These are phyloP conservation scores for Drosophila vallismaia DNA, from an alignment of 2,888 invertebrate genomes.

Conservation along the genomic window DNA sequence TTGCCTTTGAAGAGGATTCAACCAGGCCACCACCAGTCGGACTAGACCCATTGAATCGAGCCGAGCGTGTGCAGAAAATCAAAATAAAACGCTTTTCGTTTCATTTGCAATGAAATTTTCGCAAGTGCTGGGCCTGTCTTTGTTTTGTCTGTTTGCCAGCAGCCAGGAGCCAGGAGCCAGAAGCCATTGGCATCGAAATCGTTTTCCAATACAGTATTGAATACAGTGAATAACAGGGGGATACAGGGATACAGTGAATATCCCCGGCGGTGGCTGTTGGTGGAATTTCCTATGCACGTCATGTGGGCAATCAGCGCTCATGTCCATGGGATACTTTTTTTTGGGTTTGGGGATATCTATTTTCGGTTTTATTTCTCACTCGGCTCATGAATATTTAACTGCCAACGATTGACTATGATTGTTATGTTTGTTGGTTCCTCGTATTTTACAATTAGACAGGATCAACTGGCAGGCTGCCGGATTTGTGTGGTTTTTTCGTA, in stretches of 20 bases:
- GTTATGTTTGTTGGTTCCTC: slow-evolving; percentile 62
- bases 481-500: slow-evolving; percentile 2
- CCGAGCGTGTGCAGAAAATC: slow-evolving; percentile 74
- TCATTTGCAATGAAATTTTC: slow-evolving; percentile 77
- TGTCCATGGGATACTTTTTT: slow-evolving; percentile 48
- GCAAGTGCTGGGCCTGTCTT: slow-evolving; percentile 60
- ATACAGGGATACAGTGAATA: slow-evolving; percentile 15
- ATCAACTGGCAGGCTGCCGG: background rate
- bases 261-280: slow-evolving; percentile 5
- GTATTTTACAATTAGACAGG: slow-evolving; percentile 61
- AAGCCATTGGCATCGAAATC: slow-evolving; percentile 44
- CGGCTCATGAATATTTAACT: slow-evolving; percentile 73
- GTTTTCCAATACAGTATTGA: slow-evolving; percentile 67
- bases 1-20: slow-evolving; percentile 61
- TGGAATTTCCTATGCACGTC: slow-evolving; percentile 65
- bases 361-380: slow-evolving; percentile 71
- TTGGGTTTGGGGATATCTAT: slow-evolving; percentile 32
- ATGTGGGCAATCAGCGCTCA: slow-evolving; percentile 73
- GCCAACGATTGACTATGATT: slow-evolving; percentile 75
- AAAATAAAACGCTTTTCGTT: slow-evolving; percentile 78
- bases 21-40: slow-evolving; percentile 8
- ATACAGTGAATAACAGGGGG: slow-evolving; percentile 20
- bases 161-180: background rate
- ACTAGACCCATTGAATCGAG: slow-evolving; percentile 34
- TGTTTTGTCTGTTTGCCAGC: slow-evolving; percentile 50